These are phyloP conservation scores for Polietes domitor DNA, from an alignment of 2,888 invertebrate genomes.

Conservation along the genomic window DNA sequence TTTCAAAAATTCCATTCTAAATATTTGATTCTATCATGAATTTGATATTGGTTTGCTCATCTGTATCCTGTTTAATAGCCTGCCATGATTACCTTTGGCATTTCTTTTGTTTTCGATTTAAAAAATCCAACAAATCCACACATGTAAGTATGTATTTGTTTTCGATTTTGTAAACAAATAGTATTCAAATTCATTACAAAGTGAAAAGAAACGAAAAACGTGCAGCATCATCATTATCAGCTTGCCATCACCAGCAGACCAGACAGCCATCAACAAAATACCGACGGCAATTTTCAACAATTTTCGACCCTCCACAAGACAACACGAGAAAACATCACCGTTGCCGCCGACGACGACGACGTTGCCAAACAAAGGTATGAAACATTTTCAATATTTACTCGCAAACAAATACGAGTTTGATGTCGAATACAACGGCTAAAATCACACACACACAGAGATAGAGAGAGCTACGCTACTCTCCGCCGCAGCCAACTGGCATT, in stretches of 20 bases:
- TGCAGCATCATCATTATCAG: slow-evolving; percentile 28
- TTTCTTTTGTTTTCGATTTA: too few relatives aligned
- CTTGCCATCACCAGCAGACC: background rate
- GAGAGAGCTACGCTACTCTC: background rate
- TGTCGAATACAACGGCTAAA: slow-evolving; percentile 12
- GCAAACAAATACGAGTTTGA: slow-evolving; percentile 29
- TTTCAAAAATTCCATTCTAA: too few relatives aligned
- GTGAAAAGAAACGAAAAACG: background rate
- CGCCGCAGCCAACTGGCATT: background rate
- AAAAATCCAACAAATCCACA: too few relatives aligned
- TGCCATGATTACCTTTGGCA: too few relatives aligned
- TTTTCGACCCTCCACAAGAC: background rate
- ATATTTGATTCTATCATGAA: too few relatives aligned
- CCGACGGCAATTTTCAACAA: slow-evolving; percentile 24
- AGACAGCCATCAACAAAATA: background rate
- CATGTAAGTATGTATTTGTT: too few relatives aligned
- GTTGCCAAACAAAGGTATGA: slow-evolving; percentile 23
- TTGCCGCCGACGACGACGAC: background rate
- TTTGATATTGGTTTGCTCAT: too few relatives aligned
- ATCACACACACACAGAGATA: slow-evolving; percentile 7
- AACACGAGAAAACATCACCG: background rate
- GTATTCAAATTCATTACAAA: background rate
- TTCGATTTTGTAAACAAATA: too few relatives aligned
- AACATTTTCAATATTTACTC: slow-evolving; percentile 33
- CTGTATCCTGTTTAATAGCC: too few relatives aligned